Base-by-base conservation (phyloP, 2,888 invertebrate genomes). In the Apamea crenata region DNA sequence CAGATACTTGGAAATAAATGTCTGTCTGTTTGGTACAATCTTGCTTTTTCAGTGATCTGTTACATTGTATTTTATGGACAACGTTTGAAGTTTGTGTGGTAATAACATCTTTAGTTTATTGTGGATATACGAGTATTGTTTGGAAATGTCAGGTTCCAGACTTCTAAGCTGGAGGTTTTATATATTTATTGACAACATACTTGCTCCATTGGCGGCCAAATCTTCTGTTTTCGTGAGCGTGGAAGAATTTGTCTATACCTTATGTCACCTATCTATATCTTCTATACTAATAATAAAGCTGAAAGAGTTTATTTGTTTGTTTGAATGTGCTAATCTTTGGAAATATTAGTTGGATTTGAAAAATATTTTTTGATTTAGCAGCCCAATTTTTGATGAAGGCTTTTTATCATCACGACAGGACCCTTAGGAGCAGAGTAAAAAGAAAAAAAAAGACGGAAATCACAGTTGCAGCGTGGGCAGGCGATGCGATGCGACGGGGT, bases 31-130 rank as follows among this genome's bases (percentile, higher is more conserved):
- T 78, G 29, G n/a, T 4, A 63, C 36, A 66, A 29, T 75, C 21
- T 68, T 79, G 74, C 61, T 77, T 56, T 47, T 76, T 65, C n/a
- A 40, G 74, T 71, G 71, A 68, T 86, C 32, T 50, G 16, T 29
- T 77, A 85, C 85, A 25, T 69, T 83, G 85, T 85, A 69, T 80
- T 77, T 83, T 66, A 80, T 53, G 25, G 12, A 1, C 3, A 18
- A 32, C 67, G 63, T 79, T 77, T 83, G 76, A 86, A 50, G 83
- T 86, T 74, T 14, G 50, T 29, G 18, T 32, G n/a, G 21, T 25
- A 75, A 6, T 82, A 72, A 69, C 32, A 68, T 74, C 16, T 63
- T 2, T 16, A 61, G 32, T 66, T 84, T 78, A 65, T 44, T n/a
- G 18, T 67, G 2, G 32, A 18, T 25, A 14, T 16, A 16, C 16